Conservation (phyloP, 2,888 invertebrate genomes). For the Hymenopus coronatus region DNA sequence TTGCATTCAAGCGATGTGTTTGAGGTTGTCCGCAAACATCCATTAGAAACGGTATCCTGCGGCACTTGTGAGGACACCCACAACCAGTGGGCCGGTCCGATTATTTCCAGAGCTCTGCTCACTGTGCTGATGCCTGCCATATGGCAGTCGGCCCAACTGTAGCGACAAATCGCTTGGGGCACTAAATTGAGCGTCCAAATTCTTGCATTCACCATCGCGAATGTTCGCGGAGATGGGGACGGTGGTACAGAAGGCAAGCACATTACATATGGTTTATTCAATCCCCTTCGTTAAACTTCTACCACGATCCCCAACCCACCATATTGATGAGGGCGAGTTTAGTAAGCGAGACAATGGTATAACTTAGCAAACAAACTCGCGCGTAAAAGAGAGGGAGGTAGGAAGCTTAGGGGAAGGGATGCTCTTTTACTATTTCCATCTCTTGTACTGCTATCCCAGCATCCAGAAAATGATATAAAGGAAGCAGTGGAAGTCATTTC, state of each 20-base stretch:
- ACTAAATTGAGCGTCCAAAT: constrained; percentile 11
- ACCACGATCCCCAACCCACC: not conserved
- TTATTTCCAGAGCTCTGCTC: not conserved
- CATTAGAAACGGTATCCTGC: not conserved
- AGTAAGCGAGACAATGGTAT: constrained; percentile 3
- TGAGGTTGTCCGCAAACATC: not conserved
- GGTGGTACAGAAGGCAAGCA: not conserved
- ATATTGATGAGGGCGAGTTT: not conserved
- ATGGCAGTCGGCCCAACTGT: not conserved
- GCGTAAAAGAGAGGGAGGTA: not conserved
- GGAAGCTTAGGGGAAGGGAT: not conserved
- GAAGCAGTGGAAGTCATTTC: not conserved
- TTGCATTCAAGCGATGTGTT: not conserved
- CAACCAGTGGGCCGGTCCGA: not conserved
- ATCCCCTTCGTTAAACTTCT: not conserved
- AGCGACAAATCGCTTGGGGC: constrained; percentile 16
- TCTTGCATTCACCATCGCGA: not conserved
- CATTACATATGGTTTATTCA: not conserved
- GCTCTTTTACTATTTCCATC: not conserved
- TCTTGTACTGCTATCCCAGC: not conserved
- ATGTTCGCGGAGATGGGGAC: not conserved
- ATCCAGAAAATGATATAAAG: not conserved
- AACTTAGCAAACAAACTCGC: constrained; percentile 8
- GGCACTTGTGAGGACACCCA: not conserved
- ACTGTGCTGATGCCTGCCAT: not conserved